Evolutionary conservation across 2,888 invertebrate species (phyloP), one percentile per base, ranked within the genome.

Genomic region (Microctonus hyperodae): DNA sequence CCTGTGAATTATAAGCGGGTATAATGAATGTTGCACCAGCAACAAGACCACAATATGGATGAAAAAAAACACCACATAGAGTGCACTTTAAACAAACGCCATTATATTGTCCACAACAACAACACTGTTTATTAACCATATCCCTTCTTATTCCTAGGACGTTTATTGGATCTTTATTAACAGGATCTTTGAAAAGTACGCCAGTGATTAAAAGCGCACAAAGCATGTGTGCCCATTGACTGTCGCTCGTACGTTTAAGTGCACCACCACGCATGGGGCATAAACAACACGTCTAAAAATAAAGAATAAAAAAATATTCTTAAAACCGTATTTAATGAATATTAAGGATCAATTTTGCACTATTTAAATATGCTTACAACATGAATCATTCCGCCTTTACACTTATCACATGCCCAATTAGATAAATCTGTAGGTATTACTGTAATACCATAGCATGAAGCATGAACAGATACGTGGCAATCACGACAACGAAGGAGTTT

Each of bases 141-240:
- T 77, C 75, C 1, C 70, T 65, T 25, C 78, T 79, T 3, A 81
- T 77, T 1, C 78, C 77, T 9, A 81, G 62, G 11, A 83, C 81
- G 22, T 83, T 83, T 6, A 84, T 83, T 0, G 83, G 83, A 66
- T 84, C 83, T 67, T 82, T 83, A 65, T 81, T 80, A 51, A 82
- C 74, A 10, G 82, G 78, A 71, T 84, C 83, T 65, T 82, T 88
- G 78, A 90, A 90, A 16, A 83, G 83, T 0, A 89, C 88, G 71
- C 90, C 90, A 5, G 89, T 89, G 68, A 90, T 85, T 84, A 90
- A 86, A 5, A 90, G 85, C 5, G 90, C 89, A 79, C 91, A 91
- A 20, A 89, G 83, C 64, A 91, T 88, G 77, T 91, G 91, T 33
- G 87, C 88, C 91, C 91, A 91, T 55, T 86, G 84, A 23, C 87